Conservation (phyloP, 2,888 invertebrate genomes). For the Tridacna crocea region DNA sequence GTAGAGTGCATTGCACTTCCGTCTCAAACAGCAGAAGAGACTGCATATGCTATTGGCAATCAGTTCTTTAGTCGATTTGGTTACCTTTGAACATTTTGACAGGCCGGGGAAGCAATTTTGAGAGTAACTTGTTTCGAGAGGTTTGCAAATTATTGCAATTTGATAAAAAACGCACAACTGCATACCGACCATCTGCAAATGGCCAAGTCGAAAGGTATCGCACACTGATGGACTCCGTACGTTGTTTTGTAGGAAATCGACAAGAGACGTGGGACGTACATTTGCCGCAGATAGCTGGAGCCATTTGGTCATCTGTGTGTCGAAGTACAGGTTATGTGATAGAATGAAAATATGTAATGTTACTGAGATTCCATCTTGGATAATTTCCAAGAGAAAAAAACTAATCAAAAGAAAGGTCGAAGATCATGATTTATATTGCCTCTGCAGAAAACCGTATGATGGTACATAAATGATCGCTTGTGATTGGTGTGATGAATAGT, state of each 20-base stretch:
- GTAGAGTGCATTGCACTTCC: conserved; percentile 31
- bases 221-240: conserved; percentile 30
- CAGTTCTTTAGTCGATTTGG: conserved; percentile 21
- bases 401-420: background rate
- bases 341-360: background rate
- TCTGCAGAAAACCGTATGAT: background rate
- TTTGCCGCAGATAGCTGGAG: conserved; percentile 29
- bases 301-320: conserved; percentile 18
- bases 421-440: background rate
- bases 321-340: conserved; percentile 10
- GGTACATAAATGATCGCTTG: no score
- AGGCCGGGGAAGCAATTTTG: conserved; percentile 20
- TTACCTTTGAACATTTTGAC: conserved; percentile 26
- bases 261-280: conserved; percentile 24
- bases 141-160: conserved; percentile 26
- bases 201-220: conserved; percentile 31
- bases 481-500: background rate
- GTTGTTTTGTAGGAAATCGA: conserved; percentile 26
- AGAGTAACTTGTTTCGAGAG: background rate
- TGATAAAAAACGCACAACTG: conserved; percentile 24
- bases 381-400: background rate
- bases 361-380: conserved; percentile 1
- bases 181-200: conserved; percentile 28
- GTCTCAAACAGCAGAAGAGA: conserved; percentile 19
- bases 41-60: conserved; percentile 20